These are phyloP conservation scores for Baryphthengus martii DNA, from an alignment of 2,113 vertebrate genomes.

Conservation along the genomic window DNA sequence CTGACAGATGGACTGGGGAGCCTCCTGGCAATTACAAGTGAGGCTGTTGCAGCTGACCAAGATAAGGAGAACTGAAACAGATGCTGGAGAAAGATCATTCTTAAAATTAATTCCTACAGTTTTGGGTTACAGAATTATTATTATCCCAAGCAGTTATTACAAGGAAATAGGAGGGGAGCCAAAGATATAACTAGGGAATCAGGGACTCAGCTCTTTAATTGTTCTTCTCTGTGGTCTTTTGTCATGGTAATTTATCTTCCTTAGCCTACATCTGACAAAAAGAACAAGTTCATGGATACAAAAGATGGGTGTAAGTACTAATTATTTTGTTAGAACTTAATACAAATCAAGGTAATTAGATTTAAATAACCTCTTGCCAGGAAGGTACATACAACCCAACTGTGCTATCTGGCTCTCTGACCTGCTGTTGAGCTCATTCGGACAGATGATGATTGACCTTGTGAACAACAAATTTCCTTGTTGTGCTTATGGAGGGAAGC, in stretches of 20 bases:
- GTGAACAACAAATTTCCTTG: not conserved
- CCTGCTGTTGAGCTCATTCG: not conserved
- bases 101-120: not conserved
- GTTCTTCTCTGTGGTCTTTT: not conserved
- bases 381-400: not conserved
- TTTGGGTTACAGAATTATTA: not conserved
- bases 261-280: not conserved
- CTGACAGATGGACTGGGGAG: not conserved
- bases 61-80: not conserved
- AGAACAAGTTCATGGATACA: not conserved
- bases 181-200: not conserved
- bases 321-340: constrained; percentile 8
- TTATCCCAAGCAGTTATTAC: not conserved
- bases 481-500: not conserved
- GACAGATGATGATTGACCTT: not conserved
- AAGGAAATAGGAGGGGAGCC: not conserved
- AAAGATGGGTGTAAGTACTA: not conserved
- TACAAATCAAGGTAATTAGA: not conserved
- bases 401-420: not conserved
- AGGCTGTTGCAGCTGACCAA: not conserved
- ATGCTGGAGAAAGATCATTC: not conserved
- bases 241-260: not conserved
- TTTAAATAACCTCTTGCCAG: not conserved
- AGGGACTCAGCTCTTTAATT: not conserved
- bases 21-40: not conserved